phyloP scores from a whole-genome alignment of 2,797 vertebrate genomes.

The Pseudochirops corinnae region DNA sequence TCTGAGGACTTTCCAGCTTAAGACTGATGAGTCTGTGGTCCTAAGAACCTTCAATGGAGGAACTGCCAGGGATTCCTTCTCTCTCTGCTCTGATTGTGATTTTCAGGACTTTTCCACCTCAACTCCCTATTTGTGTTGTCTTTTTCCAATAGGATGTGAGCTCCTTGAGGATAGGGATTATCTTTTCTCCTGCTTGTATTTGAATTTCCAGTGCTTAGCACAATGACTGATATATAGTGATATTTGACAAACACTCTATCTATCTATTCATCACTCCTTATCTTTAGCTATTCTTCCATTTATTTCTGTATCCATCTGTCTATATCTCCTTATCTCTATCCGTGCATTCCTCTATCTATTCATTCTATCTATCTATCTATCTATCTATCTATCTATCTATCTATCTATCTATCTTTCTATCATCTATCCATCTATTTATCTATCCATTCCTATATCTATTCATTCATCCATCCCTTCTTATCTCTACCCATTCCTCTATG shows the following conservation, averaged over 20 bases:
- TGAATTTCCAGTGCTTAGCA: background rate
- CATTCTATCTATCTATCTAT: too few relatives aligned
- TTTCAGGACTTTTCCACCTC: background rate
- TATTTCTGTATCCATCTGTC: background rate
- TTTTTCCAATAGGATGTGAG: background rate
- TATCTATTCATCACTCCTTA: too few relatives aligned
- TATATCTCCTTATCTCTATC: background rate
- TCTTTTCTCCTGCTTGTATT: background rate
- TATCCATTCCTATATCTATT: too few relatives aligned
- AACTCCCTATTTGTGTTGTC: background rate
- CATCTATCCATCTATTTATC: too few relatives aligned
- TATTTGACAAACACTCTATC: background rate
- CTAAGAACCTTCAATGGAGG: background rate
- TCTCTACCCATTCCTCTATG: background rate
- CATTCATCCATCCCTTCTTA: too few relatives aligned
- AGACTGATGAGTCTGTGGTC: background rate
- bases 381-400: background rate
- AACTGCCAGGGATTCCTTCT: background rate
- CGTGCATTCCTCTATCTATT: background rate
- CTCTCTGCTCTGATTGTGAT: background rate
- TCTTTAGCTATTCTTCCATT: too few relatives aligned
- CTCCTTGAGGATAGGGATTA: background rate
- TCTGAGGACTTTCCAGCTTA: background rate
- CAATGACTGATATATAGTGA: background rate
- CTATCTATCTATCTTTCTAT: background rate